These are phyloP conservation scores for Gorsachius magnificus DNA, from an alignment of 2,797 vertebrate genomes.

Conservation along the genomic window DNA sequence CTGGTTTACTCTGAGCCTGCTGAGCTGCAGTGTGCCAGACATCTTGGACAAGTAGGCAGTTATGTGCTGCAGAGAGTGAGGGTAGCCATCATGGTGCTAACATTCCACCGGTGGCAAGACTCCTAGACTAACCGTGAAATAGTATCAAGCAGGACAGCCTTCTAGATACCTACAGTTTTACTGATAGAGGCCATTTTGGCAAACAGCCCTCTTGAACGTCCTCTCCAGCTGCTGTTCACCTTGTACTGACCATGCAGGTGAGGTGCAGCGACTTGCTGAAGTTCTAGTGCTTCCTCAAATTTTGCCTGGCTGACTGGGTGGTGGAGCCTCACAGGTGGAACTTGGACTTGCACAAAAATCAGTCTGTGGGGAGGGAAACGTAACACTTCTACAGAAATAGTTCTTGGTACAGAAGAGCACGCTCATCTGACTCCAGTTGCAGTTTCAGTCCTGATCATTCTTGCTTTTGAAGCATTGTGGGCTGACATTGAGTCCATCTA, in stretches of 20 bases:
- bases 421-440: background rate
- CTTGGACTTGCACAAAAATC: background rate
- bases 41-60: background rate
- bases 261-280: background rate
- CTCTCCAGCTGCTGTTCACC: background rate
- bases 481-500: background rate
- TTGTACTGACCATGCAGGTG: background rate
- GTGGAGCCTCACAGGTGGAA: background rate
- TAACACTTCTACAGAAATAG: background rate
- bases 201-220: background rate
- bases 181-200: background rate
- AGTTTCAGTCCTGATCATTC: background rate
- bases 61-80: background rate
- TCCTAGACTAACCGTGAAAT: background rate
- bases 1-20: background rate
- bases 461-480: background rate
- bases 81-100: background rate
- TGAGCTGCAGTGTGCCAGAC: background rate
- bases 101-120: accelerated
- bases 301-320: background rate
- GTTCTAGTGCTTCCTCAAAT: background rate
- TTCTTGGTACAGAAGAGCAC: background rate
- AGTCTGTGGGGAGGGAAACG: background rate
- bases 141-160: background rate
- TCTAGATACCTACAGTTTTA: background rate